These are phyloP conservation scores for Diacarnus erythraeanus DNA, from an alignment of 37 sponge, comb jelly and placozoan species.

Conservation along the genomic window DNA sequence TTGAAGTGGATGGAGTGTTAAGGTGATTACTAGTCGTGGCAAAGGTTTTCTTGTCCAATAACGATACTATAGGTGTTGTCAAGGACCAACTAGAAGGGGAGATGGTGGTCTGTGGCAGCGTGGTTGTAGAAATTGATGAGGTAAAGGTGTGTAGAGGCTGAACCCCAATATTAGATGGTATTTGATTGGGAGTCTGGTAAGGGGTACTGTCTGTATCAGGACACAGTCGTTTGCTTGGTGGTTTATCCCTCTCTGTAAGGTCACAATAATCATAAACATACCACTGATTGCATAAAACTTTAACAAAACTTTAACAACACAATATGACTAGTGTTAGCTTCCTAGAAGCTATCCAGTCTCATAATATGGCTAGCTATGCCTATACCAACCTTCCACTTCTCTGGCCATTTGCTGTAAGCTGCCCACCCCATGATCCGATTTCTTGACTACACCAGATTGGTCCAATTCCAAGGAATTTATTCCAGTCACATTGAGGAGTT, in stretches of 20 bases:
- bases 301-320: too few relatives aligned
- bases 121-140: background rate
- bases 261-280: background rate
- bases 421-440: conserved; percentile 6
- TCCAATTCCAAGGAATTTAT: conserved; percentile 22
- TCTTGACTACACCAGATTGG: background rate
- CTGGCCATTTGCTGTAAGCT: conserved; percentile 15
- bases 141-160: conserved; percentile 1
- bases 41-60: background rate
- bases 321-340: background rate
- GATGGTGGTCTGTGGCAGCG: background rate
- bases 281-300: too few relatives aligned
- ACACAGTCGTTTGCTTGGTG: background rate
- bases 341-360: background rate
- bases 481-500: conserved; percentile 44
- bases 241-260: background rate
- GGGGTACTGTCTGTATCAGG: background rate
- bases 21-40: background rate
- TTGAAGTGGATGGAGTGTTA: background rate
- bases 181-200: background rate
- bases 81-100: background rate
- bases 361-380: background rate
- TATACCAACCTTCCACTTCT: conserved; percentile 25
- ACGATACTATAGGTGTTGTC: background rate
- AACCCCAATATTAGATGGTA: conserved; percentile 5